Percentiles rank a stretch among this genome's conserved stretches.
Evolutionary conservation across 2,888 invertebrate genomes (phyloP).

Genomic region (Poecilobothrus nobilitatus): DNA sequence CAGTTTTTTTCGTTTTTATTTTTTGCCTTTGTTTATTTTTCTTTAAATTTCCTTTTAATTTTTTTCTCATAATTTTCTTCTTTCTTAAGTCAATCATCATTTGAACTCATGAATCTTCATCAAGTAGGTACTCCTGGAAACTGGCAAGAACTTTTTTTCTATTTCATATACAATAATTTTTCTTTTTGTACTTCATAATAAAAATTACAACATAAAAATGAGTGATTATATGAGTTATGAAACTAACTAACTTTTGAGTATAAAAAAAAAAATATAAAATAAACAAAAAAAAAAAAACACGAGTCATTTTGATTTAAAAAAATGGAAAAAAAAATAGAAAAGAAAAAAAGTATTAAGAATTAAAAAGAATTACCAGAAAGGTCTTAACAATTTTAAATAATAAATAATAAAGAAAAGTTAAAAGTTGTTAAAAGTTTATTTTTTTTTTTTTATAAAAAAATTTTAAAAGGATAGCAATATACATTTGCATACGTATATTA

Average conservation of each 20-base stretch:
- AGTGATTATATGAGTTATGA: slow-evolving; percentile 4
- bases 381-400: not conserved
- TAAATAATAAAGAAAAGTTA: not conserved
- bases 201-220: not conserved
- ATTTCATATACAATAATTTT: too few species aligned
- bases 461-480: not conserved
- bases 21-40: not conserved
- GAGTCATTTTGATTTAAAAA: not conserved
- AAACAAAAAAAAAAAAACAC: not conserved
- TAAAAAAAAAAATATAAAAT: not conserved
- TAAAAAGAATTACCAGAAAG: not conserved
- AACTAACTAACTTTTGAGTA: not conserved
- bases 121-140: not conserved
- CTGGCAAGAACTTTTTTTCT: not conserved
- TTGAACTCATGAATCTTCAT: not conserved
- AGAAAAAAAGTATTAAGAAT: not conserved
- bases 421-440: slow-evolving; percentile 4
- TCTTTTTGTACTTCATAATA: not conserved
- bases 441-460: not conserved
- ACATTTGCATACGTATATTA: not conserved
- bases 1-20: not conserved
- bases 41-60: too few species aligned
- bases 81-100: not conserved
- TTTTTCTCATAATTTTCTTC: not conserved
- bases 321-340: not conserved